Evolutionary conservation across 1,140 invertebrate species (phyloP), one percentile per base, ranked within the genome.

Genomic region (Caerostris extrusa): DNA sequence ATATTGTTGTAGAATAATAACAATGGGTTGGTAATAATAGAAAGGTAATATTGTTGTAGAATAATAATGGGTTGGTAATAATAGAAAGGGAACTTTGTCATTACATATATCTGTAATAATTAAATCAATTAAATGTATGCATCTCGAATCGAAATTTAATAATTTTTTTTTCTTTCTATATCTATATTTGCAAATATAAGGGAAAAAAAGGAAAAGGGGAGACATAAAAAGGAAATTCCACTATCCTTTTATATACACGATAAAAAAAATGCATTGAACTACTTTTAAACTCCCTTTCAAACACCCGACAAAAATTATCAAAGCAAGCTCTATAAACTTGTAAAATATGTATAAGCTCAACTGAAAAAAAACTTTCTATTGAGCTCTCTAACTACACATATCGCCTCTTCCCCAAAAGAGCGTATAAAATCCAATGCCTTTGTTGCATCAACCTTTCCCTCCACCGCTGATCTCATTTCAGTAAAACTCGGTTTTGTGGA

Each of bases 401-500:
- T 17, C 82, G 14, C 55, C 55, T 58, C 7, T 19, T 64, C 61
- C 50, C 82, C 71, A 19, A 77, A 77, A 77, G 50, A 53, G n/a
- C 12, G 82, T 83, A 58, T 58, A 58, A 83, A 83, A 83, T 83
- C 82, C 55, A 83, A 57, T 34, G 56, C 82, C 82, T 77, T 83
- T 83, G 82, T 83, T 61, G 60, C 50, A 53, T 55, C 85, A 87
- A 57, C 60, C 56, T 64, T 64, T 85, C 17, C 56, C 57, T 87
- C 56, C 71, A 12, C 86, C 14, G 10, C 86, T 90, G 64, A 71
- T 90, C 69, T 69, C 69, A 71, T 53, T 58, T 71, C 55, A 14
- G 64, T 90, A 77, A 90, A 77, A 77, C 50, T 77, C 67, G 69
- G 88, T 90, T 90, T 90, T 90, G 88, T 90, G 88, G 67, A 90